phyloP scores from a whole-genome alignment of 2,888 invertebrate genomes.

The Cacoxenus indagator region DNA sequence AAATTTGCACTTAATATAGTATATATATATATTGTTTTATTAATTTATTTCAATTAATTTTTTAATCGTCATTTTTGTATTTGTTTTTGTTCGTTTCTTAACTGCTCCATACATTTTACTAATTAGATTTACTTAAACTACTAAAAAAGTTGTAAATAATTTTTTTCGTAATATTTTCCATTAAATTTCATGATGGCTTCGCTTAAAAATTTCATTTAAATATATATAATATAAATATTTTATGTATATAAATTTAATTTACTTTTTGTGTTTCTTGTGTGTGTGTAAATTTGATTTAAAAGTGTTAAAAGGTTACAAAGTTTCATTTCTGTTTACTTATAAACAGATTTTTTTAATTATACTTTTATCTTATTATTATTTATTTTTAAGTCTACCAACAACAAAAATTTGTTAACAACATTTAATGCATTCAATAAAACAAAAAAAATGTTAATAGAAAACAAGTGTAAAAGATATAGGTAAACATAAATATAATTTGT shows the following conservation, averaged over 20 bases:
- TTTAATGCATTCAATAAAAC: slow-evolving; percentile 16
- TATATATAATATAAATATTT: slow-evolving; percentile 35
- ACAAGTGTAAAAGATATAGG: slow-evolving; percentile 14
- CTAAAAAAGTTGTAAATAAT: slow-evolving; percentile 54
- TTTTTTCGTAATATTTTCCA: slow-evolving; percentile 26
- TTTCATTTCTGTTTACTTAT: slow-evolving; percentile 38
- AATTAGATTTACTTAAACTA: slow-evolving; percentile 30
- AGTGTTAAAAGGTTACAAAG: slow-evolving; percentile 51
- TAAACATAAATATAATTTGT: slow-evolving; percentile 28
- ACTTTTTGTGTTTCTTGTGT: slow-evolving; percentile 41
- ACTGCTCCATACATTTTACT: not conserved
- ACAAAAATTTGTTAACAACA: slow-evolving; percentile 51
- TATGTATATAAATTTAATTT: slow-evolving; percentile 47
- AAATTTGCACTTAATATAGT: not conserved
- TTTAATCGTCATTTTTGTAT: too few relatives aligned
- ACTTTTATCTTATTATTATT: slow-evolving; percentile 31
- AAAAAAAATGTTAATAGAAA: slow-evolving; percentile 5
- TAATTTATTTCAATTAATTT: too few relatives aligned
- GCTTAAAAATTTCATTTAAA: slow-evolving; percentile 43
- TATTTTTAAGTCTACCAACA: slow-evolving; percentile 54
- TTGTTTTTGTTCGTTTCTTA: not conserved
- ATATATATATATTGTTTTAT: slow-evolving; percentile 27
- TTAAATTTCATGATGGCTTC: slow-evolving; percentile 5
- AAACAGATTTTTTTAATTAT: not conserved
- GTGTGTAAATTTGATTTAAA: slow-evolving; percentile 54